These are phyloP conservation scores for Xestobium rufovillosum DNA, from an alignment of 2,888 invertebrate genomes.

Conservation along the genomic window DNA sequence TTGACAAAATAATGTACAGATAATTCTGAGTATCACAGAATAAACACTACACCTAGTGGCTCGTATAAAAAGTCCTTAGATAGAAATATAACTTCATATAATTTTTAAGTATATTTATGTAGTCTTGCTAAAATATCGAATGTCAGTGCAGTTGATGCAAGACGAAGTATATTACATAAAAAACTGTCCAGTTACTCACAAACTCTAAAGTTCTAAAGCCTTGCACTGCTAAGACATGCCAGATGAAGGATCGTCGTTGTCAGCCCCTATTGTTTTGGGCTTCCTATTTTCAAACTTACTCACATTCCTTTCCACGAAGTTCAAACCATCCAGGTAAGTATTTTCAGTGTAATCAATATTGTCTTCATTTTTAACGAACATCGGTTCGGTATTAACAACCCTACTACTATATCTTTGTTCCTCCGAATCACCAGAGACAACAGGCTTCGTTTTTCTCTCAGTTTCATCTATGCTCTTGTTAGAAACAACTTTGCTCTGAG, in stretches of 20 bases:
- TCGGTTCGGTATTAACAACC: slow-evolving; percentile 42
- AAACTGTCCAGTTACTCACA: too few species aligned
- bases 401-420: slow-evolving; percentile 41
- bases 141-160: too few species aligned
- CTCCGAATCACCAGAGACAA: slow-evolving; percentile 39
- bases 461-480: slow-evolving; percentile 40
- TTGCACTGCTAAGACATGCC: slow-evolving; percentile 44
- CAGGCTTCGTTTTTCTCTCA: slow-evolving; percentile 38
- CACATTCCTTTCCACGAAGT: slow-evolving; percentile 21
- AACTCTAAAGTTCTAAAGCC: too few species aligned
- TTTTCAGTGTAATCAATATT: slow-evolving; percentile 29
- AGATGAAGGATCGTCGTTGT: slow-evolving; percentile 43
- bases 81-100: slow-evolving; percentile 35
- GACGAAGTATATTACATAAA: too few species aligned
- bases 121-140: too few species aligned
- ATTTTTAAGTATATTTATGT: slow-evolving; percentile 20
- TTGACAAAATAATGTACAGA: slow-evolving; percentile 15
- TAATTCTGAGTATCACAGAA: slow-evolving; percentile 47
- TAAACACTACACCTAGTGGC: slow-evolving; percentile 45
- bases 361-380: slow-evolving; percentile 41
- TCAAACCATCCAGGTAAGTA: slow-evolving; percentile 17
- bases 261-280: slow-evolving; percentile 29
- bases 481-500: slow-evolving; percentile 37
- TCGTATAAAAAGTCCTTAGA: slow-evolving; percentile 42
- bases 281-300: slow-evolving; percentile 20